Base-by-base conservation (phyloP, 2,888 invertebrate genomes). In the Coelopa pilipes region DNA sequence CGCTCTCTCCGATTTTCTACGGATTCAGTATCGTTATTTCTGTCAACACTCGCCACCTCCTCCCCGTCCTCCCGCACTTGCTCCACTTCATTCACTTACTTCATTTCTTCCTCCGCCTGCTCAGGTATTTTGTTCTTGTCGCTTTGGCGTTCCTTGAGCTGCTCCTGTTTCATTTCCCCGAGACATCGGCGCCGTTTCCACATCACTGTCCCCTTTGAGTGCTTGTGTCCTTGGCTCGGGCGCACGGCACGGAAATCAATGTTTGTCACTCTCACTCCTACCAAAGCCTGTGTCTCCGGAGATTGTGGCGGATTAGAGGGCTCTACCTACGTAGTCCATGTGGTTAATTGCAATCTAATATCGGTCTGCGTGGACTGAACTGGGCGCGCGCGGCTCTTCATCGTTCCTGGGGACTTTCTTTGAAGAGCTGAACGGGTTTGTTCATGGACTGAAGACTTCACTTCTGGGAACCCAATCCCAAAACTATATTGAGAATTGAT, bases 191-290 rank as follows among this genome's bases (percentile, higher is more conserved):
- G 62, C 62, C 7, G 62, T 70, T 70, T 70, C 62, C 62, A 53
- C 62, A 49, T 62, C 62, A 70, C 13, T 70, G 34, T 70, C 70
- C 47, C 49, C 45, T 62, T 70, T 70, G 24, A 70, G 53, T 70
- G 50, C 47, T 47, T 66, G n/a, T 45, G 17, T 17, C 17, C 21
- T 49, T 34, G 2, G 2, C 34, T n/a, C n/a, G n/a, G n/a, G 34
- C 34, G 7, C 34, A 34, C 34, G 34, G 34, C 4, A n/a, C n/a
- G 4, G 34, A 34, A 34, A 13, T 24, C 21, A 12, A 12, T 34
- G 17, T 46, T 17, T 10, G 1, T 24, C 11, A 45, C 34, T 21
- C 21, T 45, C 24, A 24, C 12, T 59, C 60, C 60, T 60, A 60
- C 70, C 60, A 68, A 68, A n/a, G 5, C 21, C 62, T 70, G 60